Evolutionary conservation across 2,797 vertebrate genomes (phyloP).

Genomic region (Sciurus carolinensis): DNA sequence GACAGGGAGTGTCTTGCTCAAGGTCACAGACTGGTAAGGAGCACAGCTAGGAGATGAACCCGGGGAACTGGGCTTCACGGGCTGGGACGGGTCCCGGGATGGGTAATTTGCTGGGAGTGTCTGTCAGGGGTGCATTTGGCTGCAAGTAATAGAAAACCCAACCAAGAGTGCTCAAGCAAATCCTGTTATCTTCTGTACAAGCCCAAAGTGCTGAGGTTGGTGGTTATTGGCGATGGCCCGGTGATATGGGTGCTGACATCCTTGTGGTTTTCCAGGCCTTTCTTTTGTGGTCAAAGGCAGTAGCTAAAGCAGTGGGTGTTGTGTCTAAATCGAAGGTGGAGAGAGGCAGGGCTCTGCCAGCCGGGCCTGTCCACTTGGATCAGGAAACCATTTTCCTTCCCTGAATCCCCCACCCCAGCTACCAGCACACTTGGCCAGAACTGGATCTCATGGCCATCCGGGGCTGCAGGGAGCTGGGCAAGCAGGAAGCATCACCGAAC

Average conservation of each 20-base stretch:
- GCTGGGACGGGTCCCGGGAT: not conserved
- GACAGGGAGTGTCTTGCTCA: not conserved
- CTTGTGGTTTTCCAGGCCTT: conserved; percentile 32
- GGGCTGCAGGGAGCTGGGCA: not conserved
- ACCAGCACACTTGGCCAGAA: not conserved
- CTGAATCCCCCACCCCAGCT: not conserved
- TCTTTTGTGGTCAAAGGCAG: conserved; percentile 16
- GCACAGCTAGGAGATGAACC: not conserved
- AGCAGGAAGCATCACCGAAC: not conserved
- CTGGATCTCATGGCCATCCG: not conserved
- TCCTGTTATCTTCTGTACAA: not conserved
- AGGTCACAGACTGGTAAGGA: not conserved
- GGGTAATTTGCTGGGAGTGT: not conserved
- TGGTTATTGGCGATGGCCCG: not conserved
- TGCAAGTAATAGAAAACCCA: not conserved
- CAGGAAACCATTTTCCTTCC: conserved; percentile 12
- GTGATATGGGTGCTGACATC: not conserved
- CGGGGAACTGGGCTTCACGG: not conserved
- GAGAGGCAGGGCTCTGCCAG: not conserved
- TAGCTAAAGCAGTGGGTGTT: not conserved
- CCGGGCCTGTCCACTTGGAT: not conserved
- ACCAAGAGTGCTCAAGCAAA: not conserved
- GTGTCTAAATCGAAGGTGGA: not conserved
- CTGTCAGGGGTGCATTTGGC: not conserved
- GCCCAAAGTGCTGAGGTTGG: not conserved